Conservation (phyloP, 2,797 vertebrate genomes). For the Chloroceryle inda region DNA sequence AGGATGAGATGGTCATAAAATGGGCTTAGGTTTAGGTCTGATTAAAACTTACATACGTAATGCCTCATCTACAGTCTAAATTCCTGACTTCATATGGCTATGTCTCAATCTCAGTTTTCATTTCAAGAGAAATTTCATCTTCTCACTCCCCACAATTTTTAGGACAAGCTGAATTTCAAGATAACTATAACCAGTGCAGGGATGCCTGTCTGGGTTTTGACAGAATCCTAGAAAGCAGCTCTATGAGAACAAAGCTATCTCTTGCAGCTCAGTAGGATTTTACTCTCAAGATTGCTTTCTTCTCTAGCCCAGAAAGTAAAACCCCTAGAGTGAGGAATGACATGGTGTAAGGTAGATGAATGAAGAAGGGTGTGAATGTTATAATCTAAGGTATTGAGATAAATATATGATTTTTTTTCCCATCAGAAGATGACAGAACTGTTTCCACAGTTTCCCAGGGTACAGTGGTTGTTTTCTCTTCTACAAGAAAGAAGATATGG, state of each 20-base stretch:
- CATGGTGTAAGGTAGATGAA: background rate
- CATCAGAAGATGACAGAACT: background rate
- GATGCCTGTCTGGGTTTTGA: background rate
- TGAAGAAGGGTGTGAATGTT: background rate
- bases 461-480: background rate
- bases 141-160: background rate
- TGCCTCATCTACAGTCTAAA: background rate
- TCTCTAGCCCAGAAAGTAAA: background rate
- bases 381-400: background rate
- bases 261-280: background rate
- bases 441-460: background rate
- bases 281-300: background rate
- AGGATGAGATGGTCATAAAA: background rate
- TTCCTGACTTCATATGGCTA: background rate
- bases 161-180: background rate
- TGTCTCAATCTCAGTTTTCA: slow-evolving; percentile 10
- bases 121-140: slow-evolving; percentile 36
- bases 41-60: slow-evolving; percentile 29
- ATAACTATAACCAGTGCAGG: background rate
- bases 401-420: background rate
- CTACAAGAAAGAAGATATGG: background rate
- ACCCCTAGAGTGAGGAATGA: background rate
- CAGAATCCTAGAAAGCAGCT: background rate
- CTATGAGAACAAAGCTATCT: background rate
- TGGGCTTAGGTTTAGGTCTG: background rate